A percentile compares a stretch with the other conserved stretches of the same genome.
phyloP scores from a whole-genome alignment of 2,113 vertebrate genomes.

The zebrafish (Danio rerio) region DNA sequence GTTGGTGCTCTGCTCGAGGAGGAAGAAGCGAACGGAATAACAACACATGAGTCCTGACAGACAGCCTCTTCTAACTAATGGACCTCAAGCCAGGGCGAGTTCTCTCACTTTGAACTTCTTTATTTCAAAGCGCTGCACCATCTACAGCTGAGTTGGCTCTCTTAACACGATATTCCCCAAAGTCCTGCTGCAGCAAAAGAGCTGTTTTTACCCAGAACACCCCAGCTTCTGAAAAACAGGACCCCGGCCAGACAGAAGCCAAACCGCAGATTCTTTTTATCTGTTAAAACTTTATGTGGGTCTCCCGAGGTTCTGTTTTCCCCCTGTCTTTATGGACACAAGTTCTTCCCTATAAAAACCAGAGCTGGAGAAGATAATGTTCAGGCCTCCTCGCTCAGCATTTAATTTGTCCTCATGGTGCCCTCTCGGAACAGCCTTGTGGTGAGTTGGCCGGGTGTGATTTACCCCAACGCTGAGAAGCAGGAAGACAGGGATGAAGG shows the following conservation, averaged over 20 bases:
- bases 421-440: constrained; percentile 7
- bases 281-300: constrained; percentile 67
- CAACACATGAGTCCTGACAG: constrained; percentile 35
- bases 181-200: constrained; percentile 45
- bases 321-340: constrained; percentile 36
- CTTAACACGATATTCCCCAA: constrained; percentile 36
- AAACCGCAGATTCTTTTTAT: constrained; percentile 67
- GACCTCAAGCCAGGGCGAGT: constrained; percentile 26
- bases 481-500: constrained; percentile 16
- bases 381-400: constrained; percentile 41
- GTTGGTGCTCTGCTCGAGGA: not conserved
- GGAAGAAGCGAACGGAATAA: not conserved
- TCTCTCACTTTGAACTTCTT: constrained; percentile 43
- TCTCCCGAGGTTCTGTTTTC: constrained; percentile 42
- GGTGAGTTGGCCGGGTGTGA: constrained; percentile 25
- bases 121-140: constrained; percentile 44
- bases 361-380: constrained; percentile 49
- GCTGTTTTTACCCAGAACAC: constrained; percentile 33
- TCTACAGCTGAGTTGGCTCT: constrained; percentile 43
- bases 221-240: constrained; percentile 31
- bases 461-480: constrained; percentile 18
- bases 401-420: constrained; percentile 43
- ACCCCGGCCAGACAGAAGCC: constrained; percentile 57
- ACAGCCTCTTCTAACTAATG: constrained; percentile 41
- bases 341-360: constrained; percentile 44